A percentile compares a stretch with the other conserved stretches of the same genome.
Evolutionary conservation across 2,113 vertebrate species (phyloP).

Genomic region (Labrus mixtus): DNA sequence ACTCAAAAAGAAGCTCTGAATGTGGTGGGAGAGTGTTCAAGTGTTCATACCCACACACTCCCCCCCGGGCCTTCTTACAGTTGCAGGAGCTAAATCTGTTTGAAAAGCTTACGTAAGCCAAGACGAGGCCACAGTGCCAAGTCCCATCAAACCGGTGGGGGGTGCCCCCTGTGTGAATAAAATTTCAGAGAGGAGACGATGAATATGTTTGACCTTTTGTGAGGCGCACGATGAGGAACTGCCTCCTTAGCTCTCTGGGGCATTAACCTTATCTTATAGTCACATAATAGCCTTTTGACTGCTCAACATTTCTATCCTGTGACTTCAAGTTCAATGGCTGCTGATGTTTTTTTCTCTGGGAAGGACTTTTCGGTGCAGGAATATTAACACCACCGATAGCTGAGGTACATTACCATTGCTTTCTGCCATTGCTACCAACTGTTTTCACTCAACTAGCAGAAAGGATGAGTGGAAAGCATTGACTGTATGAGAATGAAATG

Average conservation of each 20-base stretch:
- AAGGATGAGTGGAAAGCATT: background rate
- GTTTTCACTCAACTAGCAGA: background rate
- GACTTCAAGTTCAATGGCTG: constrained; percentile 32
- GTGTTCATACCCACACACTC: constrained; percentile 53
- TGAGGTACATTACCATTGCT: too few species aligned
- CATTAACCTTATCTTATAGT: constrained; percentile 69
- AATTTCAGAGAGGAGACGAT: constrained; percentile 44
- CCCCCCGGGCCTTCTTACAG: constrained; percentile 35
- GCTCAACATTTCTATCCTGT: constrained; percentile 28
- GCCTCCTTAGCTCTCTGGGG: constrained; percentile 46
- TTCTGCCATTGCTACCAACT: background rate
- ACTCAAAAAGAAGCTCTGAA: constrained; percentile 56
- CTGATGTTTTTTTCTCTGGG: constrained; percentile 45
- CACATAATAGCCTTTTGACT: constrained; percentile 66
- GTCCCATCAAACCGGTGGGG: constrained; percentile 44
- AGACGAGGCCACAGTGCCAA: constrained; percentile 35
- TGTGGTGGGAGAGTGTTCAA: constrained; percentile 48
- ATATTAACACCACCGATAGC: background rate
- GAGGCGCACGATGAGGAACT: constrained; percentile 20
- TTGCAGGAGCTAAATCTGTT: constrained; percentile 48
- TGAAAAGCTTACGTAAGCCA: constrained; percentile 52
- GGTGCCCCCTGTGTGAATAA: constrained; percentile 36
- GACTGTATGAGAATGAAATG: background rate
- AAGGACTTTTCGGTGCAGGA: background rate
- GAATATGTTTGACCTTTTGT: constrained; percentile 70